Evolutionary conservation across 2,113 vertebrate species (phyloP), one percentile per base, ranked within the genome.

Genomic region (Misgurnus mizolepis): DNA sequence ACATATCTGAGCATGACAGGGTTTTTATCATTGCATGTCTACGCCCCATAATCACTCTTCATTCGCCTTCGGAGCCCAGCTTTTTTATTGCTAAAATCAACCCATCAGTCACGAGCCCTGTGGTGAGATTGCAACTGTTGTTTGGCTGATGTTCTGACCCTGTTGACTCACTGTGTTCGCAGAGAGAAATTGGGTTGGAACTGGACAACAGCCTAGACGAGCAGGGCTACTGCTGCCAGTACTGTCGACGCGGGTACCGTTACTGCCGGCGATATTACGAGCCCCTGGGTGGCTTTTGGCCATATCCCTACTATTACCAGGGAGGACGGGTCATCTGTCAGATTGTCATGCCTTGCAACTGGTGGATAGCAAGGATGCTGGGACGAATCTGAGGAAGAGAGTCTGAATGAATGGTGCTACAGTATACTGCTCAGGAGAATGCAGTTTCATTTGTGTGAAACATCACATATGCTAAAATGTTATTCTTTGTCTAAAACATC

Each of bases 301-400:
- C 95, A 0, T 97, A 97, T 89, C 97, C 96, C 0, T 99, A 99
- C 91, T 98, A 95, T 91, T 98, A 98, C 92, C 95, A 95, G 90
- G 96, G 96, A 22, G 96, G 97, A 9, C 88, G 95, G 18, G 96
- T 97, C 85, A 96, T 99, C 90, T 98, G 97, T 90, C 94, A 96
- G 22, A 85, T 97, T 78, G 95, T 98, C 86, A 98, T 99, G 97
- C 97, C 97, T 40, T 98, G 97, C 92, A 98, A 98, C 92, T 99
- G 97, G 96, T 98, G 97, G 97, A 94, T 98, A 2, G 96, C 96
- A 0, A 93, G 97, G 53, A 99, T 98, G 96, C 90, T 98, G 84
- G 97, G 97, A 71, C 89, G 96, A 78, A 90, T 98, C 86, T 99
- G 93, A 91, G 58, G 58, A 58, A 27, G 53, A 56, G 0, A 2